Percentiles rank a stretch among this genome's conserved stretches.
These are phyloP conservation scores for Leptopilina syphax DNA, from an alignment of 2,888 invertebrate species.

Conservation along the genomic window DNA sequence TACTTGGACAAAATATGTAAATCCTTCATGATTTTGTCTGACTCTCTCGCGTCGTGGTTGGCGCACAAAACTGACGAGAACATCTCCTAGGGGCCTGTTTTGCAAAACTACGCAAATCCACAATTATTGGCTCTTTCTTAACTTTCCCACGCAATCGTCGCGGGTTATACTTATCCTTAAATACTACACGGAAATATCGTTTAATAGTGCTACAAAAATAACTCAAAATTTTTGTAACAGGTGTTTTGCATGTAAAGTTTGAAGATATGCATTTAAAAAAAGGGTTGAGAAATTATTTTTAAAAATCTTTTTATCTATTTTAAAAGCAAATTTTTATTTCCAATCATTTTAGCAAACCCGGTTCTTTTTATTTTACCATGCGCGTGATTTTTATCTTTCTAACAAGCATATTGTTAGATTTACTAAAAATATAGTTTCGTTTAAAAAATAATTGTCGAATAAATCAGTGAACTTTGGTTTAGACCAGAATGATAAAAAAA, in stretches of 20 bases:
- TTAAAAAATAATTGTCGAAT: too few relatives aligned
- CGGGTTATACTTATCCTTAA: slow-evolving; percentile 38
- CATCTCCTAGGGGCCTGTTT: slow-evolving; percentile 54
- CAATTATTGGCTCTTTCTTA: slow-evolving; percentile 31
- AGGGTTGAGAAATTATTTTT: too few relatives aligned
- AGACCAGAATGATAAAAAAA: too few relatives aligned
- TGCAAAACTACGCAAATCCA: slow-evolving; percentile 40
- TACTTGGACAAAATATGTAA: slow-evolving; percentile 74
- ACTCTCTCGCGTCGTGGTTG: slow-evolving; percentile 66
- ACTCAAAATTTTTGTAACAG: neutral
- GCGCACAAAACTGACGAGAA: slow-evolving; percentile 63
- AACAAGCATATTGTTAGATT: too few relatives aligned
- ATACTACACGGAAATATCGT: slow-evolving; percentile 17
- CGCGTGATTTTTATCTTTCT: too few relatives aligned
- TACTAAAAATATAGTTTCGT: too few relatives aligned
- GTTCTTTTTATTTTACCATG: too few relatives aligned
- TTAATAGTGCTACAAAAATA: slow-evolving; percentile 20
- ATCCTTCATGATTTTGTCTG: slow-evolving; percentile 73
- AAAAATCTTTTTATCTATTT: too few relatives aligned
- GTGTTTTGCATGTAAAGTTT: slow-evolving; percentile 1
- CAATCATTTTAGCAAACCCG: too few relatives aligned
- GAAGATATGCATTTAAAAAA: neutral
- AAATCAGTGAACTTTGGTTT: too few relatives aligned
- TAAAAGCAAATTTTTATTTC: too few relatives aligned
- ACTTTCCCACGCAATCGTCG: slow-evolving; percentile 41